Conservation (phyloP, 2,888 invertebrate genomes). For the Drosophila hamatofila region DNA sequence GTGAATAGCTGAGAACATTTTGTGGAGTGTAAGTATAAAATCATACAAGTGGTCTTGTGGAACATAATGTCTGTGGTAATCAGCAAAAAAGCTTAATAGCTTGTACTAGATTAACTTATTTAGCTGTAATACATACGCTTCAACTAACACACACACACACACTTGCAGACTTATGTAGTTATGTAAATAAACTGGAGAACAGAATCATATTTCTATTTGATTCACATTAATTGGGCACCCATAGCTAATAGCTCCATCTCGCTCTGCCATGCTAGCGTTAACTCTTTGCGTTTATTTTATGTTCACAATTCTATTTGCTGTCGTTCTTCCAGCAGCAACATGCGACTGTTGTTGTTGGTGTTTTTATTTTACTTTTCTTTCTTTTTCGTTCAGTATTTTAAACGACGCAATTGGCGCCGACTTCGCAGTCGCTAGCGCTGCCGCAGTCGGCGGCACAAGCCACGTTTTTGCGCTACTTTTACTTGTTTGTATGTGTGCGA, state of each 20-base stretch:
- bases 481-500: conserved; percentile 9
- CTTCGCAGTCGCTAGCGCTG: conserved; percentile 29
- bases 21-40: conserved; percentile 70
- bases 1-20: conserved; percentile 31
- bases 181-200: background rate
- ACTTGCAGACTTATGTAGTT: background rate
- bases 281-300: conserved; percentile 23
- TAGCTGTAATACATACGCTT: conserved; percentile 21
- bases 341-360: conserved; percentile 40
- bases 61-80: conserved; percentile 45
- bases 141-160: background rate
- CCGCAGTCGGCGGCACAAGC: conserved; percentile 41
- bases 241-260: conserved; percentile 1
- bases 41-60: conserved; percentile 76
- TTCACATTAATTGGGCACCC: conserved; percentile 9
- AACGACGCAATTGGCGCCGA: conserved; percentile 71
- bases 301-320: conserved; percentile 31
- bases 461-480: conserved; percentile 69
- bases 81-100: conserved; percentile 43
- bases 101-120: conserved; percentile 41
- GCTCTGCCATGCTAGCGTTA: background rate
- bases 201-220: conserved; percentile 1
- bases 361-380: conserved; percentile 12
- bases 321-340: conserved; percentile 37
- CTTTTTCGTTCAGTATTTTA: conserved; percentile 44